Evolutionary conservation across 2,888 invertebrate species (phyloP), one percentile per base, ranked within the genome.

Genomic region (Trisateles emortualis): DNA sequence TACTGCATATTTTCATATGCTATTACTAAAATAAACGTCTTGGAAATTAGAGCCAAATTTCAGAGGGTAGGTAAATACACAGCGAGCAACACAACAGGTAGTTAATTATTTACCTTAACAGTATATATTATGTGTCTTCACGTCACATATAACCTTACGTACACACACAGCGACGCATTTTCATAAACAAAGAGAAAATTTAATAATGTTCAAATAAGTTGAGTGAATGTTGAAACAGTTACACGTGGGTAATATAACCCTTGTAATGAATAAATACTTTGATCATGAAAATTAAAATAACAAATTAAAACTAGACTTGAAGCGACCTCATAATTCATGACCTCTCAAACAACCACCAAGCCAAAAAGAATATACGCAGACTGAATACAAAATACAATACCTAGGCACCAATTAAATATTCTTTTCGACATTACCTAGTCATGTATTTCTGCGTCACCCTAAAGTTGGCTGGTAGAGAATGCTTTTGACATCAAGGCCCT

Each of bases 221-320:
- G 11, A 35, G 4, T 16, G 2, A 35, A 35, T 35, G 1, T 16
- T 16, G 8, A 35, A 13, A 35, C 14, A 16, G 35, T 33, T 13
- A 35, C 5, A 35, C 8, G 16, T 6, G 6, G 30, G 16, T 9
- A 3, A 29, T 13, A 39, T 32, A 13, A 26, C 24, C 26, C 24
- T 36, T 10, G 5, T 42, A 45, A 39, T 48, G 17, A 46, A 52
- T 19, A 41, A 32, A 53, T 39, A 41, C 33, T 10, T 10, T 32
- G 16, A 46, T 36, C 9, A 29, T 2, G 1, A 29, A 9, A 6
- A 29, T 2, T 33, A 36, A 16, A 40, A 44, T 41, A 51, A 19
- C 48, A 29, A 48, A 58, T 53, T 40, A 45, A 54, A 59, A 59
- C 47, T 40, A 59, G 63, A 53, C 26, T 56, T 16, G 8, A 32